A percentile compares a stretch with the other conserved stretches of the same genome.
phyloP scores from a whole-genome alignment of 2,797 vertebrate genomes.

The Spinibarbus caldwelli region DNA sequence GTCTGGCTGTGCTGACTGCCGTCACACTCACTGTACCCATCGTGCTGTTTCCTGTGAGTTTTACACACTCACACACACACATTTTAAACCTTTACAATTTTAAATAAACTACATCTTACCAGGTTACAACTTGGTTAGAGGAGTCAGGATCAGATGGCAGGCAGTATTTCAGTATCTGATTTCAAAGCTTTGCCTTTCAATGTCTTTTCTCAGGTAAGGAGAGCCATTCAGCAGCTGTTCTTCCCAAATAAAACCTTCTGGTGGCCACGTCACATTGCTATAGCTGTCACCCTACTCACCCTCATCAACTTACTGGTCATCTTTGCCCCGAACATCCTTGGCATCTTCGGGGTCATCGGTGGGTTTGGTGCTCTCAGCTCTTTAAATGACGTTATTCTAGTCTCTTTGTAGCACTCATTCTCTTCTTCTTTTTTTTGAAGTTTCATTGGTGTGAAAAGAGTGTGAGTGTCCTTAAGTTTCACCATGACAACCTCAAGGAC shows the following conservation, averaged over 20 bases:
- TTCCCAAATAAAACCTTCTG: constrained; percentile 94
- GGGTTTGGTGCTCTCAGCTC: constrained; percentile 60
- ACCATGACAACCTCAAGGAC: constrained; percentile 24
- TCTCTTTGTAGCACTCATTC: not conserved
- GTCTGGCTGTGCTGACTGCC: constrained; percentile 92
- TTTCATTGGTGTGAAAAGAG: not conserved
- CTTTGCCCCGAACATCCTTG: constrained; percentile 95
- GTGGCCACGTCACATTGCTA: constrained; percentile 89
- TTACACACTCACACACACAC: not conserved
- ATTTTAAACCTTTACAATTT: not conserved
- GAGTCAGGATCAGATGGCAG: not conserved
- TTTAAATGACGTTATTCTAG: not conserved
- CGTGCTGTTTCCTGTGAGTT: constrained; percentile 94
- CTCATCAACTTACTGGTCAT: constrained; percentile 95
- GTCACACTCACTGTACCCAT: constrained; percentile 98
- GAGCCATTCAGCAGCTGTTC: constrained; percentile 94
- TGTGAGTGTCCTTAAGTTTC: not conserved
- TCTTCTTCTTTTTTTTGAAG: not conserved
- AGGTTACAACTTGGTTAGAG: not conserved
- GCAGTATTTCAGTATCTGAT: not conserved
- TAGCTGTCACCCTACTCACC: constrained; percentile 84
- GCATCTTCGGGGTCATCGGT: constrained; percentile 98
- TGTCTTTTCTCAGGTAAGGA: constrained; percentile 82
- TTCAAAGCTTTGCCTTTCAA: not conserved
- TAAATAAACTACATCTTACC: not conserved